Percentiles rank a stretch among this genome's conserved stretches.
phyloP scores from a whole-genome alignment of 1,140 invertebrate genomes.

The Vanessa tameamea region DNA sequence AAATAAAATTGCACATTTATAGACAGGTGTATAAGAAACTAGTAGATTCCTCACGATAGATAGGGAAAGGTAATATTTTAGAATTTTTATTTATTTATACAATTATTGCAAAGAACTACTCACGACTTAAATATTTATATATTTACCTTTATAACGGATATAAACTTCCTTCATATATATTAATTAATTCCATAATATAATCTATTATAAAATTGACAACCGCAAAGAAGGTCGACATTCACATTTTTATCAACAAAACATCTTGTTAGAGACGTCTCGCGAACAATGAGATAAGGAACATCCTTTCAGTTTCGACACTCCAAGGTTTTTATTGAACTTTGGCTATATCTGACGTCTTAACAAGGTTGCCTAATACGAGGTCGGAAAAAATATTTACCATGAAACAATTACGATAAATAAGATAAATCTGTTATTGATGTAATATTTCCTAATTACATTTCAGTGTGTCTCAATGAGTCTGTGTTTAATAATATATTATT shows the following conservation, averaged over 20 bases:
- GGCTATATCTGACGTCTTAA: conserved; percentile 44
- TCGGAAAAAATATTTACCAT: conserved; percentile 20
- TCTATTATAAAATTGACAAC: background rate
- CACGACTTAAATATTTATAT: conserved; percentile 5
- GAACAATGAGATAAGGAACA: conserved; percentile 60
- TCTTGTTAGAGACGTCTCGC: conserved; percentile 34
- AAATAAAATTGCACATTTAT: conserved; percentile 32
- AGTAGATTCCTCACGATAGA: conserved; percentile 31
- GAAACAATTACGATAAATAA: background rate
- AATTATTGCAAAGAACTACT: conserved; percentile 1
- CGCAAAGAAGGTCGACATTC: conserved; percentile 14
- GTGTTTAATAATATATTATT: too few relatives aligned
- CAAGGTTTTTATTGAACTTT: conserved; percentile 56
- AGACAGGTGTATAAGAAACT: conserved; percentile 31
- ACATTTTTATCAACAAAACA: conserved; percentile 19
- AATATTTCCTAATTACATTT: too few relatives aligned
- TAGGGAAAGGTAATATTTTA: conserved; percentile 28
- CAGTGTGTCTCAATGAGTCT: too few relatives aligned
- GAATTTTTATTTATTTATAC: conserved; percentile 25
- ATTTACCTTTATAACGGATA: conserved; percentile 13
- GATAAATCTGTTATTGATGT: background rate
- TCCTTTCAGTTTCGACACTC: conserved; percentile 64
- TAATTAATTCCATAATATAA: background rate
- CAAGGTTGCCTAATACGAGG: conserved; percentile 52
- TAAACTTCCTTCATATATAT: conserved; percentile 4